Percentiles rank a stretch among this genome's conserved stretches.
These are phyloP conservation scores for Neodontobutis hainanensis DNA, from an alignment of 2,113 vertebrate genomes.

Conservation along the genomic window DNA sequence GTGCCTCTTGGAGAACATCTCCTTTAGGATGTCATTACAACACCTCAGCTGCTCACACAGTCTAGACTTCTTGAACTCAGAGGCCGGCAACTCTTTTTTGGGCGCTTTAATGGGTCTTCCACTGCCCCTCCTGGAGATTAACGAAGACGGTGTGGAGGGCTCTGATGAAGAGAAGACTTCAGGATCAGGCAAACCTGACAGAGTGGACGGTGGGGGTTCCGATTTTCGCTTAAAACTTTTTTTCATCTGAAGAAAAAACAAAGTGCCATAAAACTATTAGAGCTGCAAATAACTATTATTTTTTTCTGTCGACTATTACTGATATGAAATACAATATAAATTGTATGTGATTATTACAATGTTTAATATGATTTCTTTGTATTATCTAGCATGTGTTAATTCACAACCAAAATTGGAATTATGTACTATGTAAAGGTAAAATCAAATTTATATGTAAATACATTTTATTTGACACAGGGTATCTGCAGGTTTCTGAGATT, in stretches of 20 bases:
- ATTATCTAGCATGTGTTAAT: too few relatives aligned
- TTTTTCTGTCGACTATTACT: too few relatives aligned
- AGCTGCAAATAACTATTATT: too few relatives aligned
- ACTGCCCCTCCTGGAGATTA: constrained; percentile 62
- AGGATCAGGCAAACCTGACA: constrained; percentile 60
- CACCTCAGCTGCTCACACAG: constrained; percentile 79
- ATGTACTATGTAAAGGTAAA: too few relatives aligned
- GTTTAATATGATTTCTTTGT: too few relatives aligned
- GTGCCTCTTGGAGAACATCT: constrained; percentile 90
- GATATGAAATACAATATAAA: too few relatives aligned
- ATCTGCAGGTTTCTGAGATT: too few relatives aligned
- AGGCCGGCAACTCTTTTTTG: constrained; percentile 73
- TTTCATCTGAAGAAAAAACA: constrained; percentile 71
- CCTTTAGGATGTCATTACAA: constrained; percentile 86
- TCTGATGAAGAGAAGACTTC: constrained; percentile 56
- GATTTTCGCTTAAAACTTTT: constrained; percentile 88
- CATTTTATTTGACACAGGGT: too few relatives aligned
- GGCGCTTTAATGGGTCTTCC: constrained; percentile 73
- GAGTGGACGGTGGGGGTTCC: constrained; percentile 77
- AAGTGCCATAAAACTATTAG: background rate
- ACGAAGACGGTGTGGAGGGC: constrained; percentile 62
- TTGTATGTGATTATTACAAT: too few relatives aligned
- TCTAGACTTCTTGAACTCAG: constrained; percentile 62
- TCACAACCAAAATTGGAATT: too few relatives aligned
- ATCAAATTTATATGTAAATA: too few relatives aligned